Conservation (phyloP, 2,797 vertebrate species). For the Crocodylus rhombifer region DNA sequence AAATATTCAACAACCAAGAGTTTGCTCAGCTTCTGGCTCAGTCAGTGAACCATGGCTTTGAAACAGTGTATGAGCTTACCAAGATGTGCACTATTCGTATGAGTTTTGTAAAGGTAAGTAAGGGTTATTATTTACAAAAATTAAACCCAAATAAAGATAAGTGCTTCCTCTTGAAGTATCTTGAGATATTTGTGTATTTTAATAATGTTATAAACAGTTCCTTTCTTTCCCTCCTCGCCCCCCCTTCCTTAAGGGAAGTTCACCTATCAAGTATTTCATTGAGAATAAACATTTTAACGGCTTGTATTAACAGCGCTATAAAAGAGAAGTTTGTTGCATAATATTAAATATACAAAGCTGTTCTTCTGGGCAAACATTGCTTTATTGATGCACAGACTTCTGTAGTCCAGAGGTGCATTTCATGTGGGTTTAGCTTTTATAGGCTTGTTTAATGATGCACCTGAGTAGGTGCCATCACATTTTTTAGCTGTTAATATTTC, state of each 20-base stretch:
- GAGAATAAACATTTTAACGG: not conserved
- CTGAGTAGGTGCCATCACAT: not conserved
- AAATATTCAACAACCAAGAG: conserved; percentile 98
- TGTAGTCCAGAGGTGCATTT: not conserved
- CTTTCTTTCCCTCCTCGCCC: no score
- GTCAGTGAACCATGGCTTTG: conserved; percentile 97
- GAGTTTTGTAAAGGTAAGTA: conserved; percentile 95
- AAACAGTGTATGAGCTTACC: conserved; percentile 97
- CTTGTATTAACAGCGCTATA: not conserved
- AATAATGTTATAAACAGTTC: not conserved
- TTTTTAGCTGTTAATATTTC: not conserved
- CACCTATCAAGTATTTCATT: not conserved
- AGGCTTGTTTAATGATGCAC: not conserved
- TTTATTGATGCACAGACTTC: not conserved
- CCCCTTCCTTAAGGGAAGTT: not conserved
- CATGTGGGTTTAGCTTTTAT: not conserved
- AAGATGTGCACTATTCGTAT: conserved; percentile 99
- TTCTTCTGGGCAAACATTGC: not conserved
- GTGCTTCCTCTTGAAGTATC: not conserved
- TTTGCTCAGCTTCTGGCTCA: conserved; percentile 95
- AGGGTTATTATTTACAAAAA: not conserved
- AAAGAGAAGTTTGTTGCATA: not conserved
- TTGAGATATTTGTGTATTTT: not conserved
- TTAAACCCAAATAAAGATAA: no score
- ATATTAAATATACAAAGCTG: not conserved